Evolutionary conservation across 2,888 invertebrate species (phyloP).

Genomic region (Liposcelis brunnea): DNA sequence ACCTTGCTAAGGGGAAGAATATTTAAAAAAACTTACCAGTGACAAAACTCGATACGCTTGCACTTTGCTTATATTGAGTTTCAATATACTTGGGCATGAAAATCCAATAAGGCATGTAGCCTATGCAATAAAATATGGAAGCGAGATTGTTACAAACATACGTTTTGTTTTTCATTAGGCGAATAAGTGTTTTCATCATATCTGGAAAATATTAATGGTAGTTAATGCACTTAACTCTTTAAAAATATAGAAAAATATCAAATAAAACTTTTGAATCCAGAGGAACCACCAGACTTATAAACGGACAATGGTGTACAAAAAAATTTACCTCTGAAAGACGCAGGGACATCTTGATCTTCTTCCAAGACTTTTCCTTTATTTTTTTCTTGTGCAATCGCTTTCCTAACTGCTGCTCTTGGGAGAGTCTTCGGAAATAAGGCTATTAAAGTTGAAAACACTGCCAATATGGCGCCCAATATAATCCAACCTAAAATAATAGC

Average conservation of each 20-base stretch:
- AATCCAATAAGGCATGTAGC: slow-evolving; percentile 59
- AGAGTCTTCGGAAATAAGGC: slow-evolving; percentile 51
- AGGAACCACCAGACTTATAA: too few relatives aligned
- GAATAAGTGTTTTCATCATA: slow-evolving; percentile 43
- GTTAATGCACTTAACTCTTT: not conserved
- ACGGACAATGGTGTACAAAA: too few relatives aligned
- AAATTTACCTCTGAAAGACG: slow-evolving; percentile 17
- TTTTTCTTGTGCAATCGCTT: slow-evolving; percentile 25
- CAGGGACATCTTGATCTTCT: slow-evolving; percentile 17
- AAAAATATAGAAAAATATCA: not conserved
- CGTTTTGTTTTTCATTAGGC: slow-evolving; percentile 44
- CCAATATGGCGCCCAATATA: slow-evolving; percentile 38
- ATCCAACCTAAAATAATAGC: slow-evolving; percentile 35
- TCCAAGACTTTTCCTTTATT: slow-evolving; percentile 18
- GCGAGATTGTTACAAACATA: slow-evolving; percentile 57
- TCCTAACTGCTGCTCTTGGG: slow-evolving; percentile 43
- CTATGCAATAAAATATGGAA: slow-evolving; percentile 52
- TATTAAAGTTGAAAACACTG: slow-evolving; percentile 40
- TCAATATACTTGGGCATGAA: slow-evolving; percentile 73
- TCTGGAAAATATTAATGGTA: slow-evolving; percentile 25
- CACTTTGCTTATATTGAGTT: slow-evolving; percentile 59
- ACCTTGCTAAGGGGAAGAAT: not conserved
- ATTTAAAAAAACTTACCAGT: slow-evolving; percentile 32
- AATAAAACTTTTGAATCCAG: too few relatives aligned
- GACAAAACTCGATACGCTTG: slow-evolving; percentile 54